phyloP scores from a whole-genome alignment of 2,113 vertebrate species.

The Calonectris borealis region DNA sequence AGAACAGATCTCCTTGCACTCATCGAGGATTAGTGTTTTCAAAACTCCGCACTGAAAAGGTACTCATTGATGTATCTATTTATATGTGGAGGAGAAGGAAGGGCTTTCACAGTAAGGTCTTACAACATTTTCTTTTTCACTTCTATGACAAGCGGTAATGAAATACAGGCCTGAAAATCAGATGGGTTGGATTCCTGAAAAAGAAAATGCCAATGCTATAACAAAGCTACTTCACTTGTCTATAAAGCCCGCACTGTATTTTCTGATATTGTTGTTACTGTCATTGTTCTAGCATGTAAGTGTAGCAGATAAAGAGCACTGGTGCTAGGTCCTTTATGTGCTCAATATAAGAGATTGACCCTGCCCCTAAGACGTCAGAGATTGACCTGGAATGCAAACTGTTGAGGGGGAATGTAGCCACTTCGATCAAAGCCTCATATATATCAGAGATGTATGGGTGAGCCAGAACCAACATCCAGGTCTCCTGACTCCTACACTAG shows the following conservation, averaged over 20 bases:
- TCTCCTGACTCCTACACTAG: neutral
- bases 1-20: neutral
- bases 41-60: neutral
- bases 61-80: fast-evolving
- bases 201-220: neutral
- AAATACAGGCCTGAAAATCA: neutral
- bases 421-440: neutral
- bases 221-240: neutral
- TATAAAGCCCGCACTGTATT: neutral
- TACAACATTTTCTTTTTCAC: neutral
- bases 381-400: neutral
- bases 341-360: neutral
- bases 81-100: neutral
- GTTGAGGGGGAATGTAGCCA: neutral
- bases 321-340: neutral
- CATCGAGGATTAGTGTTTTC: neutral
- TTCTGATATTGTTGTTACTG: neutral
- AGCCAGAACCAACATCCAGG: neutral
- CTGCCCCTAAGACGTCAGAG: neutral
- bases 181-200: neutral
- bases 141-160: neutral
- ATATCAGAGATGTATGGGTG: neutral
- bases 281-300: neutral
- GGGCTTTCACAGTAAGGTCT: neutral
- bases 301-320: neutral